Evolutionary conservation across 2,113 vertebrate genomes (phyloP), one percentile per base, ranked within the genome.

Genomic region (Triplophysa tibetana): DNA sequence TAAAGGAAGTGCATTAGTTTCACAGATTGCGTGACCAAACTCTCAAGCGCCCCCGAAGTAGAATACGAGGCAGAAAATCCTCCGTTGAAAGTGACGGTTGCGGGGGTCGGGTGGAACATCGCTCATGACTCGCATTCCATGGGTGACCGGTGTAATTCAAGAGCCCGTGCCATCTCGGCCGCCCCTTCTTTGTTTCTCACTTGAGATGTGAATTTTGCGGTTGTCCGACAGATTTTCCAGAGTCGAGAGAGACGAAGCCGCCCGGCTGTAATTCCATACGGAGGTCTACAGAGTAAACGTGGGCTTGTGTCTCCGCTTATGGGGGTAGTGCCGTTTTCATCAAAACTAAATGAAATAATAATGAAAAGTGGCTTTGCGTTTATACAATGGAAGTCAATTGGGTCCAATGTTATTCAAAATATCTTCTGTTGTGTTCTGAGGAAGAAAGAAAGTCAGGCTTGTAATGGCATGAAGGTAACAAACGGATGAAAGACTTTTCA

Each of bases 91-190:
- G 26, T 81, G 62, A 33, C 73, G 48, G 83, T 60, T 85, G 69
- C 77, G 75, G 78, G 84, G 86, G 80, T 91, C 89, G 80, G 66
- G 85, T 80, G 78, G 83, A 88, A 87, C 89, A 87, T 90, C 78
- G 81, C 80, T 88, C 88, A 84, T 73, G 90, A 88, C 80, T 88
- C 80, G 85, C 90, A 91, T 92, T 92, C 89, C 90, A n/a, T 62
- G 78, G 60, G 78, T 38, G 67, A 86, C 66, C 16, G 12, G 43
- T 72, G 87, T 90, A 88, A 91, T 84, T 87, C 82, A 86, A 87
- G 87, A 88, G 86, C 89, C 86, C 58, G 83, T 78, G 83, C 72
- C 82, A 45, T 81, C 85, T 70, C 64, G 78, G 84, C 43, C n/a
- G 17, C 45, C 66, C 33, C 33, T 12, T 3, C 86, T 89, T 87